A percentile compares a stretch with the other conserved stretches of the same genome.
Evolutionary conservation across 2,797 vertebrate genomes (phyloP).

Genomic region (Balearica regulorum): DNA sequence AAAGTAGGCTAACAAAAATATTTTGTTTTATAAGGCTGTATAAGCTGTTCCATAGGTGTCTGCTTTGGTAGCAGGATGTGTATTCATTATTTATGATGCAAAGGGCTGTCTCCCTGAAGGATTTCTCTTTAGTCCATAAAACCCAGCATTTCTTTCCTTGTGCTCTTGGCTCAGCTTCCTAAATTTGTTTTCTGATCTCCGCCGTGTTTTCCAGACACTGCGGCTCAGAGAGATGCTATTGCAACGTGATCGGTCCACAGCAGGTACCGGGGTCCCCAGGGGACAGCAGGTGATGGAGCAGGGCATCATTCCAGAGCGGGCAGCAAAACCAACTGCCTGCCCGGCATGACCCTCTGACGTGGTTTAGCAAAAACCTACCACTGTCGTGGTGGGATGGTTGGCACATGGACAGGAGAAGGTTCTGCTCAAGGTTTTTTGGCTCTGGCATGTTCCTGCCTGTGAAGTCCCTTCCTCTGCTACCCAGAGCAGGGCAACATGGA

Average conservation of each 20-base stretch:
- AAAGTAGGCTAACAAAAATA: slow-evolving; percentile 15
- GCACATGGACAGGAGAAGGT: neutral
- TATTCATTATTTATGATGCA: neutral
- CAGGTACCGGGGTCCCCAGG: neutral
- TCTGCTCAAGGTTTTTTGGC: neutral
- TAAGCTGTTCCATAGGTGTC: neutral
- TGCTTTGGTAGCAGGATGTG: neutral
- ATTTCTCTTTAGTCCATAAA: neutral
- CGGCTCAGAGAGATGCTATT: neutral
- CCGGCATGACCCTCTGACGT: neutral
- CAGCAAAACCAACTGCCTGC: neutral
- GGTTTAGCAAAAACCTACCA: neutral
- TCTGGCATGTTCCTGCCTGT: neutral
- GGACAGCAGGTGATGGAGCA: neutral
- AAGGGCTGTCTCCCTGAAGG: slow-evolving; percentile 11
- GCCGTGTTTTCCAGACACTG: neutral
- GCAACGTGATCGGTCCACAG: neutral
- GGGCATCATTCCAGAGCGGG: neutral
- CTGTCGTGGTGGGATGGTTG: neutral
- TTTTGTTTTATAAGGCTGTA: neutral
- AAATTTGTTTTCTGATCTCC: neutral
- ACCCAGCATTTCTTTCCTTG: neutral
- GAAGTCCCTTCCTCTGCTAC: neutral
- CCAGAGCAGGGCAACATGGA: neutral
- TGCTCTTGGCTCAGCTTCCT: neutral